phyloP scores from a whole-genome alignment of 2,888 invertebrate species.

The Cancer borealis region DNA sequence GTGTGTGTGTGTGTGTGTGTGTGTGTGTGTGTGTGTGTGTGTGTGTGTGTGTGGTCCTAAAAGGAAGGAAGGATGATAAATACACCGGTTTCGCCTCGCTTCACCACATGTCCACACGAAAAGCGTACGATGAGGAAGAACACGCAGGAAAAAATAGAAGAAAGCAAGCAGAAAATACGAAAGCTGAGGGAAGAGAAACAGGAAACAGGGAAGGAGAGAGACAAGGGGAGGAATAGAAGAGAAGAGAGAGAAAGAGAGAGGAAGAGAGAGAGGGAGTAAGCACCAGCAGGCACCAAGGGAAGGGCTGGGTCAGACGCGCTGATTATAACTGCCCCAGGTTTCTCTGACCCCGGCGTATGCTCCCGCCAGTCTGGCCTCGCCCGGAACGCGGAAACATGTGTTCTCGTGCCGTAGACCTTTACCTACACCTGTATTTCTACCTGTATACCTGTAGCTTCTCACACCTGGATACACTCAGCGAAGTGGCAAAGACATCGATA shows the following conservation, averaged over 20 bases:
- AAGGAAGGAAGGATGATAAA: neutral
- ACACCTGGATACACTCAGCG: neutral
- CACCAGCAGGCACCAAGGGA: neutral
- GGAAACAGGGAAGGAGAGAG: slow-evolving; percentile 13
- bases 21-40: slow-evolving; percentile 27
- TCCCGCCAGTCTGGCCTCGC: slow-evolving; percentile 32
- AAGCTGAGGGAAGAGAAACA: neutral
- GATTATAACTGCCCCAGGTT: slow-evolving; percentile 43
- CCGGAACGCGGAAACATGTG: slow-evolving; percentile 33
- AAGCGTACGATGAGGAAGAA: neutral
- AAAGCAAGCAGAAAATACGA: neutral
- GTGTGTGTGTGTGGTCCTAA: slow-evolving; percentile 37
- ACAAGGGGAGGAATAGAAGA: neutral
- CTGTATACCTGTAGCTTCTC: neutral
- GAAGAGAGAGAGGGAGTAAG: neutral
- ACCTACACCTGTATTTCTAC: neutral
- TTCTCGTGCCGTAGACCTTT: neutral
- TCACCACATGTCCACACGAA: neutral
- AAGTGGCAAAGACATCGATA: neutral
- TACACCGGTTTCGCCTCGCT: neutral
- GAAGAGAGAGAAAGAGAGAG: neutral
- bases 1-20: slow-evolving; percentile 30
- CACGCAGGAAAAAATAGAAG: neutral
- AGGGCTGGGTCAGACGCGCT: neutral
- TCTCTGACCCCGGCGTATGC: slow-evolving; percentile 45